Base-by-base conservation (phyloP, 2,888 invertebrate genomes). In the Acrobasis repandana region DNA sequence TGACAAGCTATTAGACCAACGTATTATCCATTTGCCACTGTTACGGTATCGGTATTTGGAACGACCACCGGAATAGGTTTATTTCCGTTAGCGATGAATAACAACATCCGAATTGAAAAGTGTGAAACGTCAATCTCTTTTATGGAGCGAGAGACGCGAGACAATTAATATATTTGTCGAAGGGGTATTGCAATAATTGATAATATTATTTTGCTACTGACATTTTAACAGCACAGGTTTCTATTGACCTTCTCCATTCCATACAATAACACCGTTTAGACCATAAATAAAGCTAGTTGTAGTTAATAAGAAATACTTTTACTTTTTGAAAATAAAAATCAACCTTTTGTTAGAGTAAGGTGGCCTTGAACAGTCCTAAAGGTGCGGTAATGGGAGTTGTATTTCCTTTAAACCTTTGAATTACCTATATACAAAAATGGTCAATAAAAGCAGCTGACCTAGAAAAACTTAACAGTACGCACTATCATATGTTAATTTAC, bases 41-140 rank as follows among this genome's bases (percentile, higher is more conserved):
- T 49, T 58, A 48, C 28, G 47, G 46, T 48, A 34, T 34, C 33
- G 18, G 16, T 15, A 58, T 48, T 16, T 58, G 16, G 57, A 36
- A 14, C 57, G 10, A 14, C 56, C 20, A 56, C 33, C 33, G n/a
- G 14, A 18, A 11, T 18, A 11, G 14, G 18, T 33, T 20, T 34
- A 11, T 33, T 34, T 51, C 51, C 51, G 51, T 51, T 33, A 51
- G n/a, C n/a, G 9, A 33, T n/a, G 43, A n/a, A 51, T 33, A 33
- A 33, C 33, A 51, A 51, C 51, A 50, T 50, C 50, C 34, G 34
- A 51, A 51, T 51, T 33, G 14, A 51, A 33, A 43, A 43, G 14
- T 43, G 43, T 43, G 43, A 43, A 43, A 36, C 9, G 43, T 43
- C n/a, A 20, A 51, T 15, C n/a, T 51, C 9, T 38, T 20, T 58